phyloP scores from a whole-genome alignment of 2,797 vertebrate species.

The Chloroceryle inda region DNA sequence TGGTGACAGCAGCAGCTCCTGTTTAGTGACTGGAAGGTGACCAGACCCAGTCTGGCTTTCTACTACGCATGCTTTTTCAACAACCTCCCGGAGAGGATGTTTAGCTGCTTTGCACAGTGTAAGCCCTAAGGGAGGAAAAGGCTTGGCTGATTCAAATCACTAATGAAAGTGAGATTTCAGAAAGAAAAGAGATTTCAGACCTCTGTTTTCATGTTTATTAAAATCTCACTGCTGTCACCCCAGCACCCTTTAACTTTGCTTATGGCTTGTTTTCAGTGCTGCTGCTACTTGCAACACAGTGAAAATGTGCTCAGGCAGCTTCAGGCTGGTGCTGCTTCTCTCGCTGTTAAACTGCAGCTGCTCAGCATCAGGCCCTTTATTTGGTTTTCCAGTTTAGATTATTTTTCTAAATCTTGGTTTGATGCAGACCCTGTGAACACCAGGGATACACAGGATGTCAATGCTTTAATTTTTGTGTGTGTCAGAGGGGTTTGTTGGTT shows the following conservation, averaged over 20 bases:
- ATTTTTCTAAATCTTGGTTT: background rate
- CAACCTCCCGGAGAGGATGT: background rate
- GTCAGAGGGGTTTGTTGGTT: background rate
- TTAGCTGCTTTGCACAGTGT: background rate
- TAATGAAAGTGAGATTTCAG: background rate
- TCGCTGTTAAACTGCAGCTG: background rate
- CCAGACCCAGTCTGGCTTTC: background rate
- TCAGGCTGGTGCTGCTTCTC: background rate
- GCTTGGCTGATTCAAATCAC: conserved; percentile 19
- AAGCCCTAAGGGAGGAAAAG: conserved; percentile 26
- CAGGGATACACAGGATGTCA: background rate
- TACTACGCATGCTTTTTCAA: background rate
- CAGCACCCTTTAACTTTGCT: background rate
- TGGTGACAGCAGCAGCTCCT: rapidly evolving
- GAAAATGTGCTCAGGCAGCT: background rate
- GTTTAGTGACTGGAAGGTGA: rapidly evolving
- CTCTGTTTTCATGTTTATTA: conserved; percentile 39
- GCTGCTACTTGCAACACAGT: background rate
- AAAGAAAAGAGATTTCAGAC: conserved; percentile 41
- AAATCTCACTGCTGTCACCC: background rate
- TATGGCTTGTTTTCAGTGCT: background rate
- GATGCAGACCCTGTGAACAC: background rate
- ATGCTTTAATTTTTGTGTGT: rapidly evolving
- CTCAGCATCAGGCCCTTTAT: background rate
- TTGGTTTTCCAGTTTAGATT: background rate